Conservation (phyloP, 1,140 invertebrate species). For the Penaeus chinensis region DNA sequence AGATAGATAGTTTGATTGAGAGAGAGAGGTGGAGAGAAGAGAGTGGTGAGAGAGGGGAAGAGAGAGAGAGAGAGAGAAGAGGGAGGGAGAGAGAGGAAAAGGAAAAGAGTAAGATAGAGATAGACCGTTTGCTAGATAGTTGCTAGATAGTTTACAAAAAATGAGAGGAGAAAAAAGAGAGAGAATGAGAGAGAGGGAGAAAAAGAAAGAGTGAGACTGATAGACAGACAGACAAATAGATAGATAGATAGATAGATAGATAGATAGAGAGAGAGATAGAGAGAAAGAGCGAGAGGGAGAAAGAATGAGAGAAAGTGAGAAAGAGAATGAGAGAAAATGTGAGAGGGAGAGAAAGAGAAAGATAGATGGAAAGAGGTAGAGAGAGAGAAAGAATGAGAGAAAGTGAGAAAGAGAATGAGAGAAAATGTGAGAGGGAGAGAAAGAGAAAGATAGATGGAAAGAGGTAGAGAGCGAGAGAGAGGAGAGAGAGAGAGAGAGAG, state of each 20-base stretch:
- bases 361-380: neutral
- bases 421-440: neutral
- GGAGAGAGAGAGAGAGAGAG: neutral
- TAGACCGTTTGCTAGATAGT: too few species aligned
- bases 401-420: neutral
- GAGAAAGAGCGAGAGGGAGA: neutral
- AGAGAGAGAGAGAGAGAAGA: neutral
- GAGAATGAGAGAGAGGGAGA: conserved; percentile 4
- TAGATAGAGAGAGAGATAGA: neutral
- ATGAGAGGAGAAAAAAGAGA: too few species aligned
- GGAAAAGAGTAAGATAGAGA: neutral
- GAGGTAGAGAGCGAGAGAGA: neutral
- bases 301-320: neutral
- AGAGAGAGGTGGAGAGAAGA: too few species aligned
- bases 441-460: neutral
- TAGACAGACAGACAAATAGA: neutral
- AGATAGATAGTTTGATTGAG: neutral
- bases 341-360: neutral
- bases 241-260: too few species aligned
- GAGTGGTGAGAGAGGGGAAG: neutral
- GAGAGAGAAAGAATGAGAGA: neutral
- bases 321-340: neutral
- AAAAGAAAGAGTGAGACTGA: too few species aligned
- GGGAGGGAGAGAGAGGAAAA: neutral
- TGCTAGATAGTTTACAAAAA: too few species aligned